Evolutionary conservation across 2,113 vertebrate species (phyloP).

Genomic region (Phaethon lepturus): DNA sequence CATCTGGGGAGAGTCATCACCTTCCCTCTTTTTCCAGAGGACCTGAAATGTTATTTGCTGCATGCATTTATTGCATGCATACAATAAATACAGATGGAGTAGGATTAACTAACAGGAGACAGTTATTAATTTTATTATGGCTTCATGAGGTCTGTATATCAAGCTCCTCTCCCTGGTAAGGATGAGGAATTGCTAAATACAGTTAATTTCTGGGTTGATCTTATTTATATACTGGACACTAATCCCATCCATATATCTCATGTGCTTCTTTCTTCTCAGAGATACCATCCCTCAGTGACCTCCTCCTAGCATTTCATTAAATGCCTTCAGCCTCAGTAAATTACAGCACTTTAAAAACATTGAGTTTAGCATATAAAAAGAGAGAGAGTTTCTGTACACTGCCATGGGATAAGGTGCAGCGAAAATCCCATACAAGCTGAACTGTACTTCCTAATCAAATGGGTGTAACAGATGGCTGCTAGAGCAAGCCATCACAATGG

Average conservation of each 20-base stretch:
- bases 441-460: slow-evolving; percentile 91
- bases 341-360: slow-evolving; percentile 79
- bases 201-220: slow-evolving; percentile 72
- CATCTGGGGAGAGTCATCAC: background rate
- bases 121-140: slow-evolving; percentile 40
- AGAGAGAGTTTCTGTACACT: slow-evolving; percentile 70
- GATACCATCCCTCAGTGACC: slow-evolving; percentile 74
- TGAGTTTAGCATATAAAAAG: slow-evolving; percentile 82
- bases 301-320: slow-evolving; percentile 77
- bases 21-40: slow-evolving; percentile 1
- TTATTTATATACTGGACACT: slow-evolving; percentile 66
- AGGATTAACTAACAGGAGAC: slow-evolving; percentile 37
- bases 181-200: slow-evolving; percentile 61
- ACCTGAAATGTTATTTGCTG: background rate
- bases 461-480: slow-evolving; percentile 98
- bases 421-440: slow-evolving; percentile 84
- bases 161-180: slow-evolving; percentile 39
- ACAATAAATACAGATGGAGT: background rate
- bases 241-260: slow-evolving; percentile 69
- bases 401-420: slow-evolving; percentile 84
- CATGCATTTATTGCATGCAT: background rate
- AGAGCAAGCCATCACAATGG: slow-evolving; percentile 92
- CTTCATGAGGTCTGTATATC: slow-evolving; percentile 29
- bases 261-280: slow-evolving; percentile 71
- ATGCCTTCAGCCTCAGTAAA: slow-evolving; percentile 75